phyloP scores from a whole-genome alignment of 2,797 vertebrate genomes.

The Sebastes nivosus region DNA sequence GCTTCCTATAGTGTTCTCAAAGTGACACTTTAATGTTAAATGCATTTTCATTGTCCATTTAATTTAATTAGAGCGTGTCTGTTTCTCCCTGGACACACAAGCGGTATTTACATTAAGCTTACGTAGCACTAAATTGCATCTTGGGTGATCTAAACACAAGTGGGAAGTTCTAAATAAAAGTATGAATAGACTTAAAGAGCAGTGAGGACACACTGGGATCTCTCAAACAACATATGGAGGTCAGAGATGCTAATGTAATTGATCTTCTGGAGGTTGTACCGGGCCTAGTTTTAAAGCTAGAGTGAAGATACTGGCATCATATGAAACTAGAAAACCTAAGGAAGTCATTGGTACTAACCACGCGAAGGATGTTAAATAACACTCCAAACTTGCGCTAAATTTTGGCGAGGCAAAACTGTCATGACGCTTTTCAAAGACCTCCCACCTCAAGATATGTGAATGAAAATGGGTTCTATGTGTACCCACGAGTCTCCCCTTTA shows the following conservation, averaged over 20 bases:
- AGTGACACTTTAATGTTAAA: constrained; percentile 30
- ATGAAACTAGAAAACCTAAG: too few relatives aligned
- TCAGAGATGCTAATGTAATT: background rate
- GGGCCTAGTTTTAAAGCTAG: too few relatives aligned
- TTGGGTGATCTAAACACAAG: constrained; percentile 13
- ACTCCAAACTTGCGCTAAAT: too few relatives aligned
- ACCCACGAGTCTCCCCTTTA: too few relatives aligned
- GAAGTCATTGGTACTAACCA: too few relatives aligned
- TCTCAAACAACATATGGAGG: background rate
- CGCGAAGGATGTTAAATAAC: too few relatives aligned
- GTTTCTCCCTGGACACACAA: background rate
- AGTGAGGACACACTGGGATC: background rate
- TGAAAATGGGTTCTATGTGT: too few relatives aligned
- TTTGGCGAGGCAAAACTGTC: too few relatives aligned
- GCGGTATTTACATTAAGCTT: constrained; percentile 27
- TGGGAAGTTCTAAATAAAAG: constrained; percentile 19
- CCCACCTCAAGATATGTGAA: too few relatives aligned
- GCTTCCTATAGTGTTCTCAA: constrained; percentile 35
- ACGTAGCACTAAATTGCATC: constrained; percentile 6
- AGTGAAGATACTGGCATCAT: too few relatives aligned
- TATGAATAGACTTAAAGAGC: constrained; percentile 16
- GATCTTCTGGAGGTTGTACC: too few relatives aligned
- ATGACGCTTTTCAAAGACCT: too few relatives aligned
- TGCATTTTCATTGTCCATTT: constrained; percentile 40
- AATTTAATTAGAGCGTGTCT: constrained; percentile 29